Conservation (phyloP, 2,797 vertebrate species). For the Halcyon leucocephala region DNA sequence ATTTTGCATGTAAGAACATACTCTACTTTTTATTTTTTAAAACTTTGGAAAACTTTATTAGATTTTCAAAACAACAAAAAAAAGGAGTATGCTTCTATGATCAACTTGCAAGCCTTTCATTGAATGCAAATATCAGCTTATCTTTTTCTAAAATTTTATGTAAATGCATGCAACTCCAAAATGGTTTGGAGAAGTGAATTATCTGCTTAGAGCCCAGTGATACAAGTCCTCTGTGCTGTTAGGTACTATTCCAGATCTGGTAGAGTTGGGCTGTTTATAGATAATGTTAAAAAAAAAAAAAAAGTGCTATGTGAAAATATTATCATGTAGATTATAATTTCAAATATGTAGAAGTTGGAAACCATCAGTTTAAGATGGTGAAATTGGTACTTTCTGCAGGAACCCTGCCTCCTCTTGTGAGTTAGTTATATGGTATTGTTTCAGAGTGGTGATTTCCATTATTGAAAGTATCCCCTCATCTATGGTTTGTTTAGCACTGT, state of each 20-base stretch:
- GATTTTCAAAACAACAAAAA: slow-evolving; percentile 16
- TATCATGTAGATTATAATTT: background rate
- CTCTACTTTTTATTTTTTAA: background rate
- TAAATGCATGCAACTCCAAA: background rate
- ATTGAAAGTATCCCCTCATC: background rate
- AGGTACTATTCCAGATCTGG: background rate
- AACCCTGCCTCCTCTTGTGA: background rate
- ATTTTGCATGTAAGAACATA: slow-evolving; percentile 8
- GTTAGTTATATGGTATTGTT: background rate
- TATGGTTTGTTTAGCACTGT: accelerated
- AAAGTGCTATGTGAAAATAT: background rate
- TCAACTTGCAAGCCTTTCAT: background rate
- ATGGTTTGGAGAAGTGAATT: background rate
- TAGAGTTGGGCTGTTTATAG: background rate
- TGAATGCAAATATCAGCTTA: background rate
- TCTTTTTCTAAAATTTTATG: background rate
- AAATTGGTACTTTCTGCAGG: background rate
- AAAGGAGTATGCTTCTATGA: background rate
- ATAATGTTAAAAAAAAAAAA: background rate
- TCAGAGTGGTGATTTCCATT: background rate
- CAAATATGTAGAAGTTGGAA: background rate
- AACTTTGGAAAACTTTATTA: background rate
- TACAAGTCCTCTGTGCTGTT: background rate
- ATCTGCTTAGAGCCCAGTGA: background rate
- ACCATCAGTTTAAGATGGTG: background rate